Evolutionary conservation across 2,888 invertebrate genomes (phyloP), one percentile per base, ranked within the genome.

Genomic region (Apeira syringaria): DNA sequence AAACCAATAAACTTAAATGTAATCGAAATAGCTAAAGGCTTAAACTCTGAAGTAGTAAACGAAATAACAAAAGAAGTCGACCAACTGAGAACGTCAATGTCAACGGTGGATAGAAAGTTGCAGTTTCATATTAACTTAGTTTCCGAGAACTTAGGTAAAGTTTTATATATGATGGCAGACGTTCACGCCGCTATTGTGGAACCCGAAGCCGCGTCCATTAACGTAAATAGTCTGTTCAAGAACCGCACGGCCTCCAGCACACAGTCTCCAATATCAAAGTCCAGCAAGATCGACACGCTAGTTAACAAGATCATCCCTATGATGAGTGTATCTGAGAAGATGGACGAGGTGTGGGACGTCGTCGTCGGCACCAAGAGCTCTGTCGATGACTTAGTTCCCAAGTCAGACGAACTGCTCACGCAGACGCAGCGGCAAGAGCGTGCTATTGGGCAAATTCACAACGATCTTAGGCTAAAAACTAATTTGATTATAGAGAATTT

Each of bases 321-420:
- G 86, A 93, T 96, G 67, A 94, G 94, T 38, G 96, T 96, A 0
- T 95, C 96, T 0, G 96, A 96, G 70, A 96, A 96, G 80, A 96
- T 97, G 96, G 96, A 97, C 62, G 95, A 97, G 79, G 96, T 97
- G 2, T 97, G 96, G 96, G 94, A 96, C 70, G 96, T 96, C 2
- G 96, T 97, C 6, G 96, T 96, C 0, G 96, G 96, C 7, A 96
- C 96, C 2, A 97, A 97, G 71, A 96, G 95, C 63, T 95, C 96
- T 0, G 96, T 97, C 0, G 96, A 97, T 73, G 94, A 96, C 73
- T 87, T 97, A 35, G 92, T 97, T 24, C 96, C 97, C 1, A 97
- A 97, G 80, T 96, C 96, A 0, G 96, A 97, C 69, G 96, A 96
- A 61, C 82, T 97, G 3, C 82, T 97, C 7, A 95, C 95, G 0